Conservation (phyloP, 2,797 vertebrate species). For the Sebastes variabilis region DNA sequence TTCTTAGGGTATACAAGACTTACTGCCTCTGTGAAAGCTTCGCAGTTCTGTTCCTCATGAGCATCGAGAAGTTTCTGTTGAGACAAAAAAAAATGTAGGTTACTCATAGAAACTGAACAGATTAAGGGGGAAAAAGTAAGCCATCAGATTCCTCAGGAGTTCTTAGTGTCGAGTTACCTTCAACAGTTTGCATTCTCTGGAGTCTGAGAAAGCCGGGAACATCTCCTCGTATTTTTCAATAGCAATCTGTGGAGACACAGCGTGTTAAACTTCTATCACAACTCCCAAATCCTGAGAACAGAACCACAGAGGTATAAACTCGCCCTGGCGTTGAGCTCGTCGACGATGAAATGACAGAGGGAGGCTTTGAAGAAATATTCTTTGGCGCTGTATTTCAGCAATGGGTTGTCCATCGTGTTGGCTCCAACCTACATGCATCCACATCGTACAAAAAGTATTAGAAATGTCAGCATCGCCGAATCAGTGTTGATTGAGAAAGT, state of each 20-base stretch:
- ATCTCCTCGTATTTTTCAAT: conserved; percentile 98
- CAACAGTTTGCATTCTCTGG: conserved; percentile 96
- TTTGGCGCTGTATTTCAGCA: conserved; percentile 98
- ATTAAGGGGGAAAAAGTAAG: background rate
- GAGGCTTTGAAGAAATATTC: conserved; percentile 99
- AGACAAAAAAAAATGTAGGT: conserved; percentile 47
- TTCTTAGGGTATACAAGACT: conserved; percentile 68
- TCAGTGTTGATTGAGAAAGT: background rate
- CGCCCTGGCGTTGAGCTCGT: conserved; percentile 97
- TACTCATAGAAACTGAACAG: conserved; percentile 9
- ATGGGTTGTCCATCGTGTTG: conserved; percentile 97
- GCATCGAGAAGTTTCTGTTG: conserved; percentile 97
- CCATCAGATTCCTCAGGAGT: background rate
- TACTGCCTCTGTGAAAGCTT: conserved; percentile 97
- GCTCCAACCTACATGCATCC: conserved; percentile 85
- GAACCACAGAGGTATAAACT: background rate
- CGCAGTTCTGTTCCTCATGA: conserved; percentile 96
- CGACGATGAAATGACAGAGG: conserved; percentile 97
- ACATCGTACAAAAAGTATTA: background rate
- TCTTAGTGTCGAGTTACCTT: conserved; percentile 83
- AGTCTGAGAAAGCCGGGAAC: conserved; percentile 98
- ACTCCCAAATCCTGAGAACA: background rate
- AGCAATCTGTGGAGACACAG: conserved; percentile 86
- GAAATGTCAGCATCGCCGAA: background rate
- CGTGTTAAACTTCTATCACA: background rate